Base-by-base conservation (phyloP, 2,113 vertebrate genomes). In the Otocyon megalotis region DNA sequence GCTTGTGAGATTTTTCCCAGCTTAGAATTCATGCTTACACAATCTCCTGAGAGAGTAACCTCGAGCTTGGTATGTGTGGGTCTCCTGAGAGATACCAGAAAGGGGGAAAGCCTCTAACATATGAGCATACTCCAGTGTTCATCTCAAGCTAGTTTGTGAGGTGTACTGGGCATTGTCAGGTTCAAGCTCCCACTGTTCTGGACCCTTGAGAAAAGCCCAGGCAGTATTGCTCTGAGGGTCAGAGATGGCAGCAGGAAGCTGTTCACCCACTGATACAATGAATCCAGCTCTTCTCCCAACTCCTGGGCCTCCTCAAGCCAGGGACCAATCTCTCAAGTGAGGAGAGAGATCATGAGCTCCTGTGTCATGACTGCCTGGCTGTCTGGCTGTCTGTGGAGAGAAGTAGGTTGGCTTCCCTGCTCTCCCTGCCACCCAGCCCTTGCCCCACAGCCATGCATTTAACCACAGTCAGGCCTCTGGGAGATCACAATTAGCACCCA, bases 81-180 rank as follows among this genome's bases (percentile, higher is more conserved):
- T 32, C n/a, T 88, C 80, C 71, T 32, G 53, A 90, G 86, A 74
- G 67, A 43, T 17, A 58, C 16, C 28, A 15, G 17, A n/a, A 1
- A 3, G 8, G 13, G 11, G 12, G 0, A 20, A 16, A 43, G 26
- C 54, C 56, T 6, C 5, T 11, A 63, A 28, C 7, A 4, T 3
- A 1, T 9, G 37, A n/a, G 1, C 5, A 9, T 1, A 8, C 54
- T 56, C 22, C 7, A 7, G 8, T 10, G 43, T 20, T 26, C 13
- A n/a, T n/a, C 43, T 97, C 43, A 2, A 26, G 32, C 7, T 26
- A 48, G 43, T 48, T 28, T 62, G 13, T 24, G 72, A 43, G 71
- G 20, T 26, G 19, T 5, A 6, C 0, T 0, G 32, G 62, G 5
- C 60, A 37, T 50, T 35, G 48, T 28, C 84, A 86, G 56, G 12